Evolutionary conservation across 2,113 vertebrate species (phyloP).

Genomic region (Theristicus caerulescens): DNA sequence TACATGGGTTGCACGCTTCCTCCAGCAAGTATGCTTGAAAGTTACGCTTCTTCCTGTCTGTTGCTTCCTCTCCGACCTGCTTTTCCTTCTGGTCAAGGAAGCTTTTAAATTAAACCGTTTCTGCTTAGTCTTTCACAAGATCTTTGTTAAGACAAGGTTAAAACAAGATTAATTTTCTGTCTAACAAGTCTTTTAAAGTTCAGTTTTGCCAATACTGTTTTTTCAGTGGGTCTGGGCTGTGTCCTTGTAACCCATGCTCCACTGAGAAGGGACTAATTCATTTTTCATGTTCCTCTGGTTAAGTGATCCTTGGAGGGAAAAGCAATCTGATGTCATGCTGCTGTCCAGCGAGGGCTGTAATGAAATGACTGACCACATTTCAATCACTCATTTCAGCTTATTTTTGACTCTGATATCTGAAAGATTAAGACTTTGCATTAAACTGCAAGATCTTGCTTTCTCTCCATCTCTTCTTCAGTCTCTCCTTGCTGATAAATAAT

Average conservation of each 20-base stretch:
- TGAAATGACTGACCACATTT: background rate
- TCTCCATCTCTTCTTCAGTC: slow-evolving; percentile 14
- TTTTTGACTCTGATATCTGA: background rate
- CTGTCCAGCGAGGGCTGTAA: background rate
- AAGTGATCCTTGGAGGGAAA: background rate
- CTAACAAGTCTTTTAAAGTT: background rate
- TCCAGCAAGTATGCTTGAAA: background rate
- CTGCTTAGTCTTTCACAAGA: background rate
- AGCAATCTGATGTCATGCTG: background rate
- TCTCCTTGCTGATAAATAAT: slow-evolving; percentile 73
- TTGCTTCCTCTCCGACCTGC: background rate
- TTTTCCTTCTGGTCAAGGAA: background rate
- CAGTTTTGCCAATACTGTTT: background rate
- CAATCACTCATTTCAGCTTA: background rate
- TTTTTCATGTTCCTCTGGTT: background rate
- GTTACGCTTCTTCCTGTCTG: background rate
- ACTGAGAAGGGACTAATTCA: background rate
- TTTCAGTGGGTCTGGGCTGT: background rate
- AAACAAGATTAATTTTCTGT: background rate
- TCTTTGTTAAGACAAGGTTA: background rate
- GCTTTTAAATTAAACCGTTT: background rate
- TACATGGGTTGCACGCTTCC: background rate
- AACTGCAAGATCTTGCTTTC: slow-evolving; percentile 42
- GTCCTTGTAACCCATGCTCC: background rate
- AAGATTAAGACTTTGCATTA: slow-evolving; percentile 47